These are phyloP conservation scores for Nothura maculosa DNA, from an alignment of 2,797 vertebrate species.

Conservation along the genomic window DNA sequence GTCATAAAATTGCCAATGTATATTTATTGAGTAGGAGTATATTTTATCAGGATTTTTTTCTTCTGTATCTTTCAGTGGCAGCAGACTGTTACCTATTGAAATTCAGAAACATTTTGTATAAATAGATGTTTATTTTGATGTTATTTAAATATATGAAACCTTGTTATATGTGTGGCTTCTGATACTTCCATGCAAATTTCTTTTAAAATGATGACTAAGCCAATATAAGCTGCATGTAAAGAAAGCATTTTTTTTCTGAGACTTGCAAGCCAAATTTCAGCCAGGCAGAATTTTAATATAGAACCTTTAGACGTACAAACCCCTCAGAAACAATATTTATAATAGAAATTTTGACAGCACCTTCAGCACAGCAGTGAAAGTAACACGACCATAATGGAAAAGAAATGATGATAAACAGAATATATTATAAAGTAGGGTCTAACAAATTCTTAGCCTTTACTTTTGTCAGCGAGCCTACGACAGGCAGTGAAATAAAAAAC, in stretches of 20 bases:
- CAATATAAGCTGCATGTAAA: slow-evolving; percentile 62
- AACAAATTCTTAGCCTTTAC: slow-evolving; percentile 71
- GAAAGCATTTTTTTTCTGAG: slow-evolving; percentile 5
- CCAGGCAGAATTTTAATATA: slow-evolving; percentile 53
- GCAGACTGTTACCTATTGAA: slow-evolving; percentile 15
- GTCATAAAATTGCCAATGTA: slow-evolving; percentile 38
- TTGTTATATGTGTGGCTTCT: not conserved
- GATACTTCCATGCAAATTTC: slow-evolving; percentile 46
- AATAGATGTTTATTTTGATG: slow-evolving; percentile 28
- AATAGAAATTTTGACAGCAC: slow-evolving; percentile 73
- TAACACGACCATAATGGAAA: slow-evolving; percentile 70
- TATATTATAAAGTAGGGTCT: slow-evolving; percentile 70
- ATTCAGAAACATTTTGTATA: slow-evolving; percentile 32
- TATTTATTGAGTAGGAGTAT: slow-evolving; percentile 15
- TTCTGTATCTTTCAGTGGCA: not conserved
- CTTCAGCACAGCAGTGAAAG: slow-evolving; percentile 52
- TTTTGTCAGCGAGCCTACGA: slow-evolving; percentile 60
- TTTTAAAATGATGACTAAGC: slow-evolving; percentile 58
- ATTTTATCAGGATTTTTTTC: slow-evolving; percentile 27
- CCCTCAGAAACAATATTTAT: slow-evolving; percentile 60
- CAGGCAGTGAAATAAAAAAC: slow-evolving; percentile 52
- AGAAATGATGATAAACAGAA: slow-evolving; percentile 75
- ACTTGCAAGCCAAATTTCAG: slow-evolving; percentile 58
- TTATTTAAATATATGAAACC: slow-evolving; percentile 52
- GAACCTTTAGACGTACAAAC: slow-evolving; percentile 17